Base-by-base conservation (phyloP, 2,888 invertebrate genomes). In the Drosophila prostipennis region DNA sequence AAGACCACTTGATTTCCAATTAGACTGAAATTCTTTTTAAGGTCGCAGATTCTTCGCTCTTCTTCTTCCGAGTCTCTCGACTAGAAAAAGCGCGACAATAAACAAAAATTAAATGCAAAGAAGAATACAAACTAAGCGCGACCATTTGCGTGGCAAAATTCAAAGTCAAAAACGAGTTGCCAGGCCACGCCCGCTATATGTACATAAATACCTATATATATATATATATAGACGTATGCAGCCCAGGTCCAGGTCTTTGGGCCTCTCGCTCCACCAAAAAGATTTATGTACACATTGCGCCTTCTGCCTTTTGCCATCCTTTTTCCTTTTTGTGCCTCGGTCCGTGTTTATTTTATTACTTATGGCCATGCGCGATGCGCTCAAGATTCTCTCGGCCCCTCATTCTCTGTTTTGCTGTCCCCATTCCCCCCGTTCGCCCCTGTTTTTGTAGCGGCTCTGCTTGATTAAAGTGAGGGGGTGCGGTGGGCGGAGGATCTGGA, bases 61-160 rank as follows among this genome's bases (percentile, higher is more conserved):
- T 53, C 40, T 23, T 48, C 19, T 43, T 45, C 4, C n/a, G 4
- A 34, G 14, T 14, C 5, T 40, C 29, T n/a, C 57, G 42, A 42
- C 48, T 64, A 67, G 45, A 40, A 64, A 61, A 73, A 73, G 54
- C 53, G 61, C 61, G 63, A 69, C 73, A 72, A 72, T 56, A 64
- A 74, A 74, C 56, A 71, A 72, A 59, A 72, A 65, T 65, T 43
- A 58, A 70, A 65, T 37, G 60, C 55, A 52, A 48, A 65, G 48
- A 53, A 69, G 56, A 70, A 77, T 64, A 57, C 73, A 77, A 85
- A 74, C 59, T 72, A 77, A 82, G 58, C 72, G 59, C 57, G 71
- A 65, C 54, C 65, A 79, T 81, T 84, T 79, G 76, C 72, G 80
- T 86, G 80, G 86, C 72, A 76, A 80, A 83, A 86, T 82, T 85